Conservation (phyloP, 2,797 vertebrate genomes). For the Epinephelus malabaricus region DNA sequence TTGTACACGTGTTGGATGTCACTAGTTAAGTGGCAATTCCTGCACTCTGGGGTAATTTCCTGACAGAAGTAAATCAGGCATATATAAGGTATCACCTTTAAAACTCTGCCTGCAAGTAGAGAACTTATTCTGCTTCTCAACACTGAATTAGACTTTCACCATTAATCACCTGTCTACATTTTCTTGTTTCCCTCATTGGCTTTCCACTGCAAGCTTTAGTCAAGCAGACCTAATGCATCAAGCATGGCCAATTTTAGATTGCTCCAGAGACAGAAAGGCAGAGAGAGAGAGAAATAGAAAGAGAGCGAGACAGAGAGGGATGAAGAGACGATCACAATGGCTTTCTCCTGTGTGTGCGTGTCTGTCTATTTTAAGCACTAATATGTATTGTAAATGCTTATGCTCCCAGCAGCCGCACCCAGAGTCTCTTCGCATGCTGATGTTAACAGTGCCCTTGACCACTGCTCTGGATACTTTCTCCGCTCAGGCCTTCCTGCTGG, state of each 20-base stretch:
- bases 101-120: slow-evolving; percentile 12
- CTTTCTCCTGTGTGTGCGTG: slow-evolving; percentile 44
- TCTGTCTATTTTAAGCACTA: slow-evolving; percentile 59
- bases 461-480: slow-evolving; percentile 15
- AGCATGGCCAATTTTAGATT: slow-evolving; percentile 71
- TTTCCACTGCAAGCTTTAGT: slow-evolving; percentile 48
- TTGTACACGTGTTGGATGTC: background rate
- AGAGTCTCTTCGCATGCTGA: slow-evolving; percentile 27
- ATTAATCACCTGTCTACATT: slow-evolving; percentile 53
- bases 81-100: background rate
- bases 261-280: slow-evolving; percentile 55
- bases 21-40: background rate
- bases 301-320: slow-evolving; percentile 27
- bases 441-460: slow-evolving; percentile 56
- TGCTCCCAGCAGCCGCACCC: slow-evolving; percentile 33
- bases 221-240: slow-evolving; percentile 61
- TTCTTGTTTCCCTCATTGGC: slow-evolving; percentile 39
- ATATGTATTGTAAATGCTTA: slow-evolving; percentile 47
- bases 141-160: slow-evolving; percentile 28
- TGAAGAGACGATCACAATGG: slow-evolving; percentile 33
- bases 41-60: background rate
- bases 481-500: slow-evolving; percentile 1
- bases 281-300: slow-evolving; percentile 33
- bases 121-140: slow-evolving; percentile 28
- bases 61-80: background rate